phyloP scores from a whole-genome alignment of 2,113 vertebrate species.

The Halcyon malimbica region DNA sequence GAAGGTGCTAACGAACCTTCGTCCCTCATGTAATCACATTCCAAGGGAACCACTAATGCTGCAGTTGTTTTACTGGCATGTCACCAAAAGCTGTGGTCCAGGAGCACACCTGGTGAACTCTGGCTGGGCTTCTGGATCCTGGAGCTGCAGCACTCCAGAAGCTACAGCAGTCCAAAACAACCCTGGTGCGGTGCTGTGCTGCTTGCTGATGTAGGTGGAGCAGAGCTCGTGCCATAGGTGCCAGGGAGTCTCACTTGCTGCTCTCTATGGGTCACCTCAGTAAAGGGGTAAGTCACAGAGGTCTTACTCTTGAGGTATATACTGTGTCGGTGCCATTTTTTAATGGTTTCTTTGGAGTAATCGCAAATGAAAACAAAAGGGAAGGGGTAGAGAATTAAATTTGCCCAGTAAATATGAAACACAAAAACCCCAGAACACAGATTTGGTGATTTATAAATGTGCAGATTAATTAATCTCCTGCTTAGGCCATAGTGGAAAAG shows the following conservation, averaged over 20 bases:
- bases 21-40: background rate
- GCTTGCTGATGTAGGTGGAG: background rate
- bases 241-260: background rate
- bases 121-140: background rate
- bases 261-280: background rate
- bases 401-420: background rate
- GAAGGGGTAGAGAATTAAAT: background rate
- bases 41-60: background rate
- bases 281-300: background rate
- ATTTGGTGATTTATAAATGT: background rate
- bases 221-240: background rate
- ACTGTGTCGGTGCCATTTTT: background rate
- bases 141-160: background rate
- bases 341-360: background rate
- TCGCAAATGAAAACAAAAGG: background rate
- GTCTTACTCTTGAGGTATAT: background rate
- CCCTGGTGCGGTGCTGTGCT: background rate
- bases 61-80: background rate
- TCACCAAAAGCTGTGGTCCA: background rate
- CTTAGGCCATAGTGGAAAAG: background rate
- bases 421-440: background rate
- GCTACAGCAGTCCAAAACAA: background rate
- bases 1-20: background rate
- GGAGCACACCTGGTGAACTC: background rate
- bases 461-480: background rate